Evolutionary conservation across 30 jellyfish, hydroid and myxozoan genomes (phyloP).

Genomic region (Pseudorhiza aurosa): DNA sequence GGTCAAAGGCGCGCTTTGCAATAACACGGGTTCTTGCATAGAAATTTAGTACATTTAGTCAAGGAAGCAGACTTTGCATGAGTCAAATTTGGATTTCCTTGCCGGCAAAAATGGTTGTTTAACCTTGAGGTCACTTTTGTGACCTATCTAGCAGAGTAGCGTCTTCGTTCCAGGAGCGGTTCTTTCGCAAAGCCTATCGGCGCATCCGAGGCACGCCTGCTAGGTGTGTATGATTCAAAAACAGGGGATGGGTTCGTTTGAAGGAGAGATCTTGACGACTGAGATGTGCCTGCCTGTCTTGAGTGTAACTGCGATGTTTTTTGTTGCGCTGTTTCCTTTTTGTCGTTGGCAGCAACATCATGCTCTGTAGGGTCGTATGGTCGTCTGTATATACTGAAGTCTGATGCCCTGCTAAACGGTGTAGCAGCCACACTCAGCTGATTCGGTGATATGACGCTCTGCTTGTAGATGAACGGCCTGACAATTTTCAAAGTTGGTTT

Average conservation of each 20-base stretch:
- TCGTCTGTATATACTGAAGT: slow-evolving; percentile 49
- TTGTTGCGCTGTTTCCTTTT: neutral
- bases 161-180: slow-evolving; percentile 15
- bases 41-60: too few relatives aligned
- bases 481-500: slow-evolving; percentile 55
- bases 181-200: neutral
- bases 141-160: slow-evolving; percentile 6
- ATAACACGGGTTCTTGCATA: too few relatives aligned
- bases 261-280: neutral
- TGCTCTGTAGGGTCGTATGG: slow-evolving; percentile 61
- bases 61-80: too few relatives aligned
- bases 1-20: too few relatives aligned
- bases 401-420: slow-evolving; percentile 65
- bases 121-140: too few relatives aligned
- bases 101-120: too few relatives aligned
- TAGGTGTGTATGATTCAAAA: neutral
- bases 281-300: neutral
- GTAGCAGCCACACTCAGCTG: slow-evolving; percentile 45
- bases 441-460: slow-evolving; percentile 16
- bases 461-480: slow-evolving; percentile 25
- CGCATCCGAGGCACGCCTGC: neutral
- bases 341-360: neutral
- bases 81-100: too few relatives aligned
- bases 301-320: neutral
- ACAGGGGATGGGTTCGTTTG: neutral